Conservation (phyloP, 1,140 invertebrate genomes). For the Sitodiplosis mosellana region DNA sequence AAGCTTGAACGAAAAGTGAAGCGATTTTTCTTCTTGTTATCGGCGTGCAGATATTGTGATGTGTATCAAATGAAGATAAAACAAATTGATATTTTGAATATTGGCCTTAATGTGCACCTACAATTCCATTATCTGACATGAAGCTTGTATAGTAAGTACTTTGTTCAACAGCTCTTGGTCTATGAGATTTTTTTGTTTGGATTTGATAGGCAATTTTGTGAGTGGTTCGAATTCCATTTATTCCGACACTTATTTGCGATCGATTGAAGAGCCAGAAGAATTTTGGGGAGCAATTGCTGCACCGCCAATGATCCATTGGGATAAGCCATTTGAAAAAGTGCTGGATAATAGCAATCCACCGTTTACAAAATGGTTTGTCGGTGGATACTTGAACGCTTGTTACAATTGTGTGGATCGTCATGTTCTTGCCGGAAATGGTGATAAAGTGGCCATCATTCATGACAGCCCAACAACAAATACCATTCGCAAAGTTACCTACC, state of each 20-base stretch:
- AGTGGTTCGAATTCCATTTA: slow-evolving; percentile 25
- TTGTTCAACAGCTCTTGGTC: no score
- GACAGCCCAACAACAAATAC: slow-evolving; percentile 73
- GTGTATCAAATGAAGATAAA: no score
- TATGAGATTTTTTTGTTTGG: no score
- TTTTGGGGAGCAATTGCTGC: slow-evolving; percentile 70
- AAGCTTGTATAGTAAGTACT: no score
- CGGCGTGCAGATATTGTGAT: no score
- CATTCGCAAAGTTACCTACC: slow-evolving; percentile 58
- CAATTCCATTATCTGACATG: no score
- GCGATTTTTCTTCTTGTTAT: no score
- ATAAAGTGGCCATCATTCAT: slow-evolving; percentile 66
- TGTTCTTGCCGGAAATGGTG: slow-evolving; percentile 56
- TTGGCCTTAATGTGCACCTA: no score
- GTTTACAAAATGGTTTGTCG: slow-evolving; percentile 79
- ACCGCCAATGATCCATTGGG: slow-evolving; percentile 48
- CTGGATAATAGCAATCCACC: slow-evolving; percentile 66
- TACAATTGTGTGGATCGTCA: slow-evolving; percentile 87
- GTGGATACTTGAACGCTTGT: slow-evolving; percentile 79
- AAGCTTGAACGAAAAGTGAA: no score
- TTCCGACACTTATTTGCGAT: slow-evolving; percentile 42
- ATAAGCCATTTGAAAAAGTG: slow-evolving; percentile 60
- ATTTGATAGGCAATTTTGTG: no score
- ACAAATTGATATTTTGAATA: no score
- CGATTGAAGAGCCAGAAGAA: slow-evolving; percentile 57